A percentile compares a stretch with the other conserved stretches of the same genome.
Evolutionary conservation across 2,888 invertebrate genomes (phyloP).

Genomic region (Ornithoptera priamus): DNA sequence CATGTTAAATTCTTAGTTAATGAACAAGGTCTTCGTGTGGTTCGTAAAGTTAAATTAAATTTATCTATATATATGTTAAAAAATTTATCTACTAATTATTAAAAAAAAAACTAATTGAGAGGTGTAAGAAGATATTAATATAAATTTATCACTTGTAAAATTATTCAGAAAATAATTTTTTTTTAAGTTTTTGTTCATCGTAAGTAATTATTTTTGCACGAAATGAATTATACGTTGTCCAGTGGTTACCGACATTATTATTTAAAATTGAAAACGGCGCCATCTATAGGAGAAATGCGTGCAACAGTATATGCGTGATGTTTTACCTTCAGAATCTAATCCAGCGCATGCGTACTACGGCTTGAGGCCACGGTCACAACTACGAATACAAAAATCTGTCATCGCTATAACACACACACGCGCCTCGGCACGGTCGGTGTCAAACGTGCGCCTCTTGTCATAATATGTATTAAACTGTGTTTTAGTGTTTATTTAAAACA

Average conservation of each 20-base stretch:
- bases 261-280: constrained; percentile 38
- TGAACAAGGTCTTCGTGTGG: no score
- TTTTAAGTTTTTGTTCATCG: neutral
- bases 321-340: constrained; percentile 50
- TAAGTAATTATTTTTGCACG: neutral
- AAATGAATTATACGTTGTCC: neutral
- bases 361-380: constrained; percentile 67
- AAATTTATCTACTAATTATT: no score
- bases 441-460: constrained; percentile 59
- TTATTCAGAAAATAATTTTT: no score
- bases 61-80: no score
- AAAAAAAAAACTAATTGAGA: no score
- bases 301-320: constrained; percentile 36
- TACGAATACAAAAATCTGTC: constrained; percentile 42
- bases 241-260: no score
- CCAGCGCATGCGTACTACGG: constrained; percentile 61
- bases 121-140: no score
- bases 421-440: constrained; percentile 48
- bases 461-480: constrained; percentile 51
- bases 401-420: constrained; percentile 47
- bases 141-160: no score
- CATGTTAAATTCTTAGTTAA: no score
- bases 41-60: no score
- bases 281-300: constrained; percentile 46
- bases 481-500: constrained; percentile 43